Percentiles rank a stretch among this genome's conserved stretches.
Evolutionary conservation across 2,113 vertebrate genomes (phyloP).

Genomic region (Sinocyclocheilus rhinocerous): DNA sequence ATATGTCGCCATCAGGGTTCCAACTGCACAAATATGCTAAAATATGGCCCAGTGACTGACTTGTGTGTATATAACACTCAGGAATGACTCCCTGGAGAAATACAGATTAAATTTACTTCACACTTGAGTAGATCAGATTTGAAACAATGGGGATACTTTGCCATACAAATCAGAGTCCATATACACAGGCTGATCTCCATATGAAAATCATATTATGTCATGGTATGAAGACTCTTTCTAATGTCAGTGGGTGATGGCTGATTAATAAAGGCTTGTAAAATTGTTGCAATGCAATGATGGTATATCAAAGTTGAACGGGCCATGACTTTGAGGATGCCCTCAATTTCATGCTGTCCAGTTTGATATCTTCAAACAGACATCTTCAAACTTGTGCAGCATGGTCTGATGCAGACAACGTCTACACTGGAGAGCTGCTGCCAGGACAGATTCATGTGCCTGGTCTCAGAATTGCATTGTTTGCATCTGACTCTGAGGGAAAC

Average conservation of each 20-base stretch:
- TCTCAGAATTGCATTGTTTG: not conserved
- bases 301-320: constrained; percentile 54
- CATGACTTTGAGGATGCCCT: constrained; percentile 61
- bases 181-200: constrained; percentile 37
- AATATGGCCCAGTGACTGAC: constrained; percentile 80
- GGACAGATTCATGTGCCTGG: not conserved
- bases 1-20: constrained; percentile 88
- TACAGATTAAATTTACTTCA: constrained; percentile 88
- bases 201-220: constrained; percentile 34
- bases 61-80: constrained; percentile 65
- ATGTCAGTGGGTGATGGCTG: constrained; percentile 26
- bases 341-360: constrained; percentile 60
- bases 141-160: constrained; percentile 91
- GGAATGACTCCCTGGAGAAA: constrained; percentile 83
- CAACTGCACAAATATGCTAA: constrained; percentile 76
- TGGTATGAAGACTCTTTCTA: constrained; percentile 7
- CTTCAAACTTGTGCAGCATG: constrained; percentile 25
- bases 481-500: not conserved
- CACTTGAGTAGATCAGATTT: constrained; percentile 79
- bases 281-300: constrained; percentile 46
- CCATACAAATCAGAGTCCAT: constrained; percentile 81
- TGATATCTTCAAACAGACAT: constrained; percentile 41
- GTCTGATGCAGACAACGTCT: not conserved
- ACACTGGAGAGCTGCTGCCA: not conserved
- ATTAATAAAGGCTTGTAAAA: constrained; percentile 53